phyloP scores from a whole-genome alignment of 2,888 invertebrate genomes.

The Perdita meconis region DNA sequence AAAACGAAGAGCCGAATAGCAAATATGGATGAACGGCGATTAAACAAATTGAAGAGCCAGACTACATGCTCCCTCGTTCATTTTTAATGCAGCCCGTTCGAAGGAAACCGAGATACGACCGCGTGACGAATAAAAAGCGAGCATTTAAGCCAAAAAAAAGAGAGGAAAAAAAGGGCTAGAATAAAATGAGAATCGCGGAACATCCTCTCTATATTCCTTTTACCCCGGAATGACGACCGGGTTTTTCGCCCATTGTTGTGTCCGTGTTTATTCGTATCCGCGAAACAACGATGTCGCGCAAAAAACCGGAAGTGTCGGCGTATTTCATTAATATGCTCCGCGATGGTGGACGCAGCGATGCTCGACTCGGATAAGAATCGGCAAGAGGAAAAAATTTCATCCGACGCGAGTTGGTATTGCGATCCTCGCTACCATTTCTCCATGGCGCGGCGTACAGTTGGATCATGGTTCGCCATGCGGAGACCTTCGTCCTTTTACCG shows the following conservation, averaged over 20 bases:
- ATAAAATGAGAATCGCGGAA: no score
- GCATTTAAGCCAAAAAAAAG: no score
- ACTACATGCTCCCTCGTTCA: no score
- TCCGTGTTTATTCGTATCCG: slow-evolving; percentile 21
- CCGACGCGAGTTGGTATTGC: background rate
- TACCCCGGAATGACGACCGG: background rate
- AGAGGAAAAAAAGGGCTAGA: no score
- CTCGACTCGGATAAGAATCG: slow-evolving; percentile 23
- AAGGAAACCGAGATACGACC: no score
- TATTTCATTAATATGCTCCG: slow-evolving; percentile 33
- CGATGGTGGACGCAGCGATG: background rate
- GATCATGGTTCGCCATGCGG: no score
- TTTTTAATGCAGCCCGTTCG: no score
- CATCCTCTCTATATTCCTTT: background rate
- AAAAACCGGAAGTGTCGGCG: slow-evolving; percentile 20
- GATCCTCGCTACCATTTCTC: slow-evolving; percentile 9
- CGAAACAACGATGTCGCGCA: background rate
- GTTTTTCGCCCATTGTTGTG: background rate
- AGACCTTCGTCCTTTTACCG: slow-evolving; percentile 59
- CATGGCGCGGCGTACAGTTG: slow-evolving; percentile 9
- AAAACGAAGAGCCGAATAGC: no score
- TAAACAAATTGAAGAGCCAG: no score
- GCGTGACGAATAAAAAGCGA: no score
- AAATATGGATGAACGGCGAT: no score
- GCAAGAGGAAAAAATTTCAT: background rate